phyloP scores from a whole-genome alignment of 2,113 vertebrate genomes.

The Monarcha castaneiventris region DNA sequence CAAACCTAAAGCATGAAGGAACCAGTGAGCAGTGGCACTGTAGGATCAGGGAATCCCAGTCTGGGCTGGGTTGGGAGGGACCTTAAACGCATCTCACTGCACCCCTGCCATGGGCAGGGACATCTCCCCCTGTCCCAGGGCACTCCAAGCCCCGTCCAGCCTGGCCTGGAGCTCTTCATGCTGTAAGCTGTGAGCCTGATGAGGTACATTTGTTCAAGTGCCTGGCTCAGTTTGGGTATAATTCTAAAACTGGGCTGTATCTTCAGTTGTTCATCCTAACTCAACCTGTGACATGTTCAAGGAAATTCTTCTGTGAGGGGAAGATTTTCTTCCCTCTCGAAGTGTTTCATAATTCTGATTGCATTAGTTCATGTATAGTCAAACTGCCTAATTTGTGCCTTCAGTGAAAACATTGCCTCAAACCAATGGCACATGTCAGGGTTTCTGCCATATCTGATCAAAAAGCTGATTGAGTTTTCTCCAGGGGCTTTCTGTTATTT shows the following conservation, averaged over 20 bases:
- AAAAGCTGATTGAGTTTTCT: not conserved
- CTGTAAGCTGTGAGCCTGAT: too few relatives aligned
- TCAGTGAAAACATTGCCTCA: not conserved
- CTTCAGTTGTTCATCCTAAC: not conserved
- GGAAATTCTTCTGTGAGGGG: accelerated
- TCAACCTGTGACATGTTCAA: accelerated
- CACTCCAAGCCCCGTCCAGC: not conserved
- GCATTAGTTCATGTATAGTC: not conserved
- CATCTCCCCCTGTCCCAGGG: not conserved
- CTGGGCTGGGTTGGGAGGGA: not conserved
- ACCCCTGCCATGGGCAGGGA: not conserved
- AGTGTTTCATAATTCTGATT: not conserved
- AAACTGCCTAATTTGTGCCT: not conserved
- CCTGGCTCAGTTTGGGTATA: not conserved
- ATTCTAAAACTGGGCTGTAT: not conserved
- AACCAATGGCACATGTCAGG: accelerated
- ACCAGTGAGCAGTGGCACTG: not conserved
- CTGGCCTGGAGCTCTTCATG: not conserved
- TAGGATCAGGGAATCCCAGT: not conserved
- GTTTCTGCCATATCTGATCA: not conserved
- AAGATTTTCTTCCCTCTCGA: not conserved
- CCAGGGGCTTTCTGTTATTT: not conserved
- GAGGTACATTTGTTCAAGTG: not conserved
- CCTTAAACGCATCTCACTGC: not conserved
- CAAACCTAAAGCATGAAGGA: not conserved